phyloP scores from a whole-genome alignment of 2,888 invertebrate species.

The Aspidapion aeneum region DNA sequence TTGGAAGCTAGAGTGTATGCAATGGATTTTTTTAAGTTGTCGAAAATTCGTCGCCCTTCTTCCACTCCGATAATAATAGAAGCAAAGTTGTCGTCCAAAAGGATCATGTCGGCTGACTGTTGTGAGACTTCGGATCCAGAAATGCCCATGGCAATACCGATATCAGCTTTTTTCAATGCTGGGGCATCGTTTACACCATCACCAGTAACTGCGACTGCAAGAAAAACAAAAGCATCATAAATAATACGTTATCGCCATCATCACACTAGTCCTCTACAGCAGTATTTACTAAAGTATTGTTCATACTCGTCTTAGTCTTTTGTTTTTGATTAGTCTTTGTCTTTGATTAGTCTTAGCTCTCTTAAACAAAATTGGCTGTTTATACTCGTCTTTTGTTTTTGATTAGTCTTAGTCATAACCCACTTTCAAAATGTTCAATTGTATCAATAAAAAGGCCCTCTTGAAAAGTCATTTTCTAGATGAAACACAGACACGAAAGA shows the following conservation, averaged over 20 bases:
- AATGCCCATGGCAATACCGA: slow-evolving; percentile 78
- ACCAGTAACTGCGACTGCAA: slow-evolving; percentile 78
- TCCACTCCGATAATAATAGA: slow-evolving; percentile 84
- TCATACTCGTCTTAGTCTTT: too few species aligned
- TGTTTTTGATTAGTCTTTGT: too few species aligned
- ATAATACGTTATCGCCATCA: slow-evolving; percentile 47
- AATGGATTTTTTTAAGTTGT: slow-evolving; percentile 82
- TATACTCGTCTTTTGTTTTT: too few species aligned
- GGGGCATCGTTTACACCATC: slow-evolving; percentile 89
- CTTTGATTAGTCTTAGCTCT: too few species aligned
- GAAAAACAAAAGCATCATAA: too few species aligned
- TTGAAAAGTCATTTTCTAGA: too few species aligned
- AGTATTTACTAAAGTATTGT: slow-evolving; percentile 3
- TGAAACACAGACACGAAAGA: too few species aligned
- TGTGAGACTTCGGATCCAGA: slow-evolving; percentile 76
- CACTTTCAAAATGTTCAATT: too few species aligned
- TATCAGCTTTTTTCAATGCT: slow-evolving; percentile 78
- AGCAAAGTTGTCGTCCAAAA: slow-evolving; percentile 85
- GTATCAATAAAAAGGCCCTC: too few species aligned
- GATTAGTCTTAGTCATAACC: too few species aligned
- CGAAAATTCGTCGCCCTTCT: slow-evolving; percentile 79
- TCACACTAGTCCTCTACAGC: slow-evolving; percentile 55
- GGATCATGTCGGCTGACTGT: slow-evolving; percentile 86
- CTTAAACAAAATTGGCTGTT: too few species aligned
- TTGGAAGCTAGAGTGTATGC: slow-evolving; percentile 81